A percentile compares a stretch with the other conserved stretches of the same genome.
Evolutionary conservation across 2,888 invertebrate genomes (phyloP).

Genomic region (Sinohyriopsis cumingii): DNA sequence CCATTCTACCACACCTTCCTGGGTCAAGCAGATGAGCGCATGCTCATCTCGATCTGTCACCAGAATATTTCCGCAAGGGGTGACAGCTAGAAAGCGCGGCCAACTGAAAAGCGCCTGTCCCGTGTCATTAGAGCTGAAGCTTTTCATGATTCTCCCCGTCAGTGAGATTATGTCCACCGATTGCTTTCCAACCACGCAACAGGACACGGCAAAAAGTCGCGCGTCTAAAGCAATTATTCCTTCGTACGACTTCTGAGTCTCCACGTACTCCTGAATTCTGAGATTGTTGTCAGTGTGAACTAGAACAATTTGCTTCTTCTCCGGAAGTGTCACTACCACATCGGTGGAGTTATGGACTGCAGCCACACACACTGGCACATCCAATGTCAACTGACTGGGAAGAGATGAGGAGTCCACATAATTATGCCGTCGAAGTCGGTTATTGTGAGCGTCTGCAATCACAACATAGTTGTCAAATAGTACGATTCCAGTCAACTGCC

Average conservation of each 20-base stretch:
- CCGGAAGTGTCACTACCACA: conserved; percentile 44
- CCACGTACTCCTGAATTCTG: conserved; percentile 26
- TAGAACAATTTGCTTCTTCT: conserved; percentile 34
- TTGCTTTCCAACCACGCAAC: conserved; percentile 38
- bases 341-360: conserved; percentile 20
- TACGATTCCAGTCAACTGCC: conserved; percentile 47
- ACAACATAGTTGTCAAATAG: conserved; percentile 33
- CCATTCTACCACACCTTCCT: conserved; percentile 37
- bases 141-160: conserved; percentile 31
- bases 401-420: conserved; percentile 12
- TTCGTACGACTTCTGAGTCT: conserved; percentile 44
- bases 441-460: conserved; percentile 40
- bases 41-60: conserved; percentile 45
- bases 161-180: conserved; percentile 41
- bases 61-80: conserved; percentile 33
- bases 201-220: conserved; percentile 36
- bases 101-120: conserved; percentile 35
- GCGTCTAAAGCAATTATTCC: conserved; percentile 37
- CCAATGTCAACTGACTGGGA: conserved; percentile 23
- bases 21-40: conserved; percentile 32
- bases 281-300: conserved; percentile 27
- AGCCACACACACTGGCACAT: conserved; percentile 39
- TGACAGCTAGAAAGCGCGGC: conserved; percentile 40
- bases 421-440: conserved; percentile 30
- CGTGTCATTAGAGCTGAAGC: conserved; percentile 28